Evolutionary conservation across 1,140 invertebrate genomes (phyloP).

Genomic region (Caenorhabditis inopinata): DNA sequence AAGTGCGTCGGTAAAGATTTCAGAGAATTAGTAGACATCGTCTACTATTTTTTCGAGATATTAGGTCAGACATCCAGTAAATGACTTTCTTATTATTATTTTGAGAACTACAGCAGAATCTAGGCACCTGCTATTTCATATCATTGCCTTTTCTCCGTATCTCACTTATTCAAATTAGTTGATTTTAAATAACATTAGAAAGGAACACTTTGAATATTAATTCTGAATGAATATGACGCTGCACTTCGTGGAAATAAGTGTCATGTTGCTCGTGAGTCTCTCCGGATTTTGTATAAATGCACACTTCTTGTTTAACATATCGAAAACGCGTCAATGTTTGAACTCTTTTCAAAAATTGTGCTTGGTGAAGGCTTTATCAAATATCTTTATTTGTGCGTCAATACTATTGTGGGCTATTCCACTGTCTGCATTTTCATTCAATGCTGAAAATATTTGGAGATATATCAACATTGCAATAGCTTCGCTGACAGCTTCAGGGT

Average conservation of each 20-base stretch:
- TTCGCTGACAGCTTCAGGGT: not conserved
- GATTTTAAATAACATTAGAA: no score
- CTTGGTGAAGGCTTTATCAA: not conserved
- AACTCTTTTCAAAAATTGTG: constrained; percentile 4
- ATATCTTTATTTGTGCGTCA: not conserved
- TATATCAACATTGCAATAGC: not conserved
- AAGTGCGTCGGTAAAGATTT: no score
- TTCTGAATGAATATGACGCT: no score
- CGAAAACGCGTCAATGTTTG: not conserved
- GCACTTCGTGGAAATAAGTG: not conserved
- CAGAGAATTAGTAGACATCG: no score
- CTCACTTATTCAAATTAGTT: no score
- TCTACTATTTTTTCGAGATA: no score
- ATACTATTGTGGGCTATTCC: not conserved
- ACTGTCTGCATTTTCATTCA: not conserved
- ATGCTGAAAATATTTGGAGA: not conserved
- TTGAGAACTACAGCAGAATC: no score
- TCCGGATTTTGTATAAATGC: not conserved
- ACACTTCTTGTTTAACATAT: not conserved
- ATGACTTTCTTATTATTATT: no score
- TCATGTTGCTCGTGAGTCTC: not conserved
- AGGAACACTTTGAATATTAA: no score
- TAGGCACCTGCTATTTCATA: no score
- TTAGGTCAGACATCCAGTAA: no score
- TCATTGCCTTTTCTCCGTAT: no score